A percentile compares a stretch with the other conserved stretches of the same genome.
Evolutionary conservation across 2,797 vertebrate genomes (phyloP).

Genomic region (Oceanodroma leucorhoa): DNA sequence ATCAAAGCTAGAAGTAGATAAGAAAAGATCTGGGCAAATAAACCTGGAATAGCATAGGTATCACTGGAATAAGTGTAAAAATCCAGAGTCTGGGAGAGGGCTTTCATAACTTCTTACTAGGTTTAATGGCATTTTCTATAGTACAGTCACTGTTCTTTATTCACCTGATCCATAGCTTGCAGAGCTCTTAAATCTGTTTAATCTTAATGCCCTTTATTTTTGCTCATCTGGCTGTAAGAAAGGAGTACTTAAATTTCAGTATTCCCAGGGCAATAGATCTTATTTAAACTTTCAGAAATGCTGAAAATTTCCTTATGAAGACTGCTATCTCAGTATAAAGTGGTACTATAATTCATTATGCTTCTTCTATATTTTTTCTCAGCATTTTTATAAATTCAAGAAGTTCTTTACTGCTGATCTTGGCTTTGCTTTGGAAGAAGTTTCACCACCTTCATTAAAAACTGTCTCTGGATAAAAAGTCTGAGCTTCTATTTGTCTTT

Average conservation of each 20-base stretch:
- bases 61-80: neutral
- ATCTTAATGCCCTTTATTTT: neutral
- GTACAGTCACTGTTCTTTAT: neutral
- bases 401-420: slow-evolving; percentile 26
- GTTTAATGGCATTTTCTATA: neutral
- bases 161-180: neutral
- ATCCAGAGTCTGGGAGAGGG: neutral
- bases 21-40: neutral
- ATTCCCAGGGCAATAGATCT: neutral
- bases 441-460: neutral
- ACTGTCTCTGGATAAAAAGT: neutral
- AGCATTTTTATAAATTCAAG: slow-evolving; percentile 15
- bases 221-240: neutral
- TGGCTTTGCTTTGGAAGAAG: slow-evolving; percentile 19
- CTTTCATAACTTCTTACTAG: neutral
- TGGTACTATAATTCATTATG: neutral
- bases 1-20: neutral
- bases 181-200: neutral
- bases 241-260: neutral
- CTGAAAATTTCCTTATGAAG: neutral
- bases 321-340: neutral
- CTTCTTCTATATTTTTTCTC: neutral
- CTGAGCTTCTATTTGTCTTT: slow-evolving; percentile 3
- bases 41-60: neutral
- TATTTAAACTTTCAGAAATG: neutral